Base-by-base conservation (phyloP, 2,113 vertebrate species). In the Zootoca vivipara region DNA sequence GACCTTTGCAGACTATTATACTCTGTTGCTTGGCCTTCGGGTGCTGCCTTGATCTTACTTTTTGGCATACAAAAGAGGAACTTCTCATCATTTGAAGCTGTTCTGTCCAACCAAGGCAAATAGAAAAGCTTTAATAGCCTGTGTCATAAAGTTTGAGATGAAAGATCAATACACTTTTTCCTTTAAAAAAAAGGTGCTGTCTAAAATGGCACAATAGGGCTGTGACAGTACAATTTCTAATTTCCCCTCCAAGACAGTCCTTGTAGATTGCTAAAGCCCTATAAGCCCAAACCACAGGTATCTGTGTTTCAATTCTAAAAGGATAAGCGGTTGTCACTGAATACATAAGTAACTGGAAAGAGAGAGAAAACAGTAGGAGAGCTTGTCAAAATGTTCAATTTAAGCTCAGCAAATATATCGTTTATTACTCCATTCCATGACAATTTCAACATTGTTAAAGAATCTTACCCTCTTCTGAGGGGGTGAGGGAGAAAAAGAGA, bases 241-340 rank as follows among this genome's bases (percentile, higher is more conserved):
- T 83, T 86, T 33, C 1, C 78, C 18, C 69, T 52, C 40, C 24
- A 67, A 65, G 9, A 22, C 62, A 52, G 74, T 86, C 62, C 75
- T 52, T 86, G 58, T 67, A 78, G 75, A 78, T 69, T 78, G 74
- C 85, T 86, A 86, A 86, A 69, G 30, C 74, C 85, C 74, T 24
- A 24, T 78, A 86, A 86, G 75, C 62, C 18, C 62, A 67, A 86
- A 86, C 40, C 24, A 42, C 28, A 78, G 78, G 79, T 46, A 85
- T 3, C 72, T 77, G 52, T 4, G 24, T n/a, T 92, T 85, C 64
- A 40, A 85, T 93, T 91, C 86, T 85, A 13, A 85, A 93, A 58
- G 33, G n/a, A 5, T 26, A 77, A 92, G 79, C 78, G 87, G 42
- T 73, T 92, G 88, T 38, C 89, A 88, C 30, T 73, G 73, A 46